A percentile compares a stretch with the other conserved stretches of the same genome.
Evolutionary conservation across 2,888 invertebrate species (phyloP).

Genomic region (Palloptera scutellata): DNA sequence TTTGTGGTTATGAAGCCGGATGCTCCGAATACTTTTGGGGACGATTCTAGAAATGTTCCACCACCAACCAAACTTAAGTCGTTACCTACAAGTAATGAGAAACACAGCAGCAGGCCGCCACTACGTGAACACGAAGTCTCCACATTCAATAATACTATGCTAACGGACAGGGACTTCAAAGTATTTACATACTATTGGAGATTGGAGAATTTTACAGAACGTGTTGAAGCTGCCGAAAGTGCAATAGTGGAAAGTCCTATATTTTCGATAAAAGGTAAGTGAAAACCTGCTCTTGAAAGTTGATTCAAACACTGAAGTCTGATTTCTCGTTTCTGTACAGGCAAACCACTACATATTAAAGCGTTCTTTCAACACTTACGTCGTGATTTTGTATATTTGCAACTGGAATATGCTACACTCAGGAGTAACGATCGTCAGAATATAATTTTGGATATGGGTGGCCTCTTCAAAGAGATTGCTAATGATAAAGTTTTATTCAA

Average conservation of each 20-base stretch:
- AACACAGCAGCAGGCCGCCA: neutral
- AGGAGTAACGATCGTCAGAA: constrained; percentile 46
- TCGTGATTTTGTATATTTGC: constrained; percentile 58
- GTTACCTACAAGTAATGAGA: constrained; percentile 3
- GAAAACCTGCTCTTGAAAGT: neutral
- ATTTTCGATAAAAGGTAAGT: constrained; percentile 58
- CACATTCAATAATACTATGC: constrained; percentile 52
- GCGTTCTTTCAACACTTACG: constrained; percentile 62
- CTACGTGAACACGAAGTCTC: constrained; percentile 46
- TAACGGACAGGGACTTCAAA: constrained; percentile 54
- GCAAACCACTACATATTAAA: constrained; percentile 56
- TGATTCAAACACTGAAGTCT: neutral
- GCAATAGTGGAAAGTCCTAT: constrained; percentile 54
- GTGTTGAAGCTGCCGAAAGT: constrained; percentile 45
- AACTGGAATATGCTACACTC: constrained; percentile 49
- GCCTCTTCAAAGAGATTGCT: constrained; percentile 55
- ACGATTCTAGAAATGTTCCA: constrained; percentile 25
- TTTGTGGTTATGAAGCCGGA: too few species aligned
- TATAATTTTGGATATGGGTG: constrained; percentile 59
- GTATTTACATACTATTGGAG: constrained; percentile 63
- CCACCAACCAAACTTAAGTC: constrained; percentile 12
- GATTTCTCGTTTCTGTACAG: constrained; percentile 37
- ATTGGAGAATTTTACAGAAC: constrained; percentile 58
- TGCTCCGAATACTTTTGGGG: too few species aligned
- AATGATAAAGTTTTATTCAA: constrained; percentile 52